These are phyloP conservation scores for Zaprionus taronus DNA, from an alignment of 1,140 invertebrate genomes.

Conservation along the genomic window DNA sequence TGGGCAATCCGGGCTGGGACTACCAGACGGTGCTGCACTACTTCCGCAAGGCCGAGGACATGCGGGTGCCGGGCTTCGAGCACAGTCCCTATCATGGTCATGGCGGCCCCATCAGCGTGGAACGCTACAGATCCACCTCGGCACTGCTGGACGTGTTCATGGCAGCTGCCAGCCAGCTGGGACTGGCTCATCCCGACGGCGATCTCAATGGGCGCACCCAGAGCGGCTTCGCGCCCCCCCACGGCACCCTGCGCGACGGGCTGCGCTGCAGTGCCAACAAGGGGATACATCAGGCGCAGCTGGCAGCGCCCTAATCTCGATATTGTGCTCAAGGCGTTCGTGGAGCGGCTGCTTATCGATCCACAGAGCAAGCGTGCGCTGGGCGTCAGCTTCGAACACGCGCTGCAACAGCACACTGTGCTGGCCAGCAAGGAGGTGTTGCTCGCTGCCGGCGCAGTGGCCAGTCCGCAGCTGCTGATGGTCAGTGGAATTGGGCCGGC, in stretches of 20 bases:
- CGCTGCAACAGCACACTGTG: slow-evolving; percentile 84
- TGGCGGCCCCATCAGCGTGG: slow-evolving; percentile 88
- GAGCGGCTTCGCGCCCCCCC: slow-evolving; percentile 89
- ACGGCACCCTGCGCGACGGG: slow-evolving; percentile 92
- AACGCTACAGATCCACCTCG: slow-evolving; percentile 87
- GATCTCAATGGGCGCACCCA: slow-evolving; percentile 92
- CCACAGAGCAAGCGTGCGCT: slow-evolving; percentile 85
- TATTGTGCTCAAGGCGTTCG: slow-evolving; percentile 88
- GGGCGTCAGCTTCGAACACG: slow-evolving; percentile 88
- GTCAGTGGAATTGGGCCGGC: slow-evolving; percentile 90
- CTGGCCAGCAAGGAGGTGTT: slow-evolving; percentile 89
- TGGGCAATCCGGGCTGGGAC: slow-evolving; percentile 90
- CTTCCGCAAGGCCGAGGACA: slow-evolving; percentile 91
- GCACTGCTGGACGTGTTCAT: slow-evolving; percentile 88
- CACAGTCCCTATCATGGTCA: slow-evolving; percentile 87
- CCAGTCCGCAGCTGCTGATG: slow-evolving; percentile 92
- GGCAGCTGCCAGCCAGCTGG: slow-evolving; percentile 86
- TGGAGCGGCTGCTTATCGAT: slow-evolving; percentile 88
- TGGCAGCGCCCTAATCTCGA: slow-evolving; percentile 90
- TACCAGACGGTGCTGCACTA: slow-evolving; percentile 92
- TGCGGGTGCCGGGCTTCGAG: slow-evolving; percentile 87
- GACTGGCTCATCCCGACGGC: slow-evolving; percentile 85
- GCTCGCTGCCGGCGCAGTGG: slow-evolving; percentile 89
- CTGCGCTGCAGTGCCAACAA: slow-evolving; percentile 92
- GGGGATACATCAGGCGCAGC: slow-evolving; percentile 90